Percentiles rank a stretch among this genome's conserved stretches.
Evolutionary conservation across 2,113 vertebrate species (phyloP).

Genomic region (Lipotes vexillifer): DNA sequence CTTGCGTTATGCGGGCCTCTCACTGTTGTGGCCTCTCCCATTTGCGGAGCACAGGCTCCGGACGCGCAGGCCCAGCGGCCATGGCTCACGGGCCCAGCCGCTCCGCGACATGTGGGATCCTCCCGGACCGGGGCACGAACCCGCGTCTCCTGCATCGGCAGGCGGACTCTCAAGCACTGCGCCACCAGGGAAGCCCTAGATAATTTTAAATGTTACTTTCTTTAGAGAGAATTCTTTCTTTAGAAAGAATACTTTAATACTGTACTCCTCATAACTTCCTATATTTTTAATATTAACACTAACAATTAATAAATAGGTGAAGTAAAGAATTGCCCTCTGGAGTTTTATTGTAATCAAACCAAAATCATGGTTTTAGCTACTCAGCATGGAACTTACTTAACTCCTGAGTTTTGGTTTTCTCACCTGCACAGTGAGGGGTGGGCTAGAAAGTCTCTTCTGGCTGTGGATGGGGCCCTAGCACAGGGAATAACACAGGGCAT

Average conservation of each 20-base stretch:
- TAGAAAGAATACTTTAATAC: background rate
- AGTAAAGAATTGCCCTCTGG: background rate
- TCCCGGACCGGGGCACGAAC: no score
- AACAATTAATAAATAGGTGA: background rate
- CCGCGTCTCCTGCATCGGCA: no score
- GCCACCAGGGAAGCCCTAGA: no score
- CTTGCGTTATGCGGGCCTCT: no score
- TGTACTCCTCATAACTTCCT: background rate
- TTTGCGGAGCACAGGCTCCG: no score
- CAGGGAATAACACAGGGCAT: rapidly evolving
- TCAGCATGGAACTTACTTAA: background rate
- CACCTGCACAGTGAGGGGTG: no score
- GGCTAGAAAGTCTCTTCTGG: background rate
- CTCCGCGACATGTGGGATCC: no score
- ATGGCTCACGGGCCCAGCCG: no score
- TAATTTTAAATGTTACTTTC: background rate
- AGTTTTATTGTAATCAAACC: background rate
- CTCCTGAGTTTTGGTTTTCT: background rate
- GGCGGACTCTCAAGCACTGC: no score
- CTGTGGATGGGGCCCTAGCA: background rate
- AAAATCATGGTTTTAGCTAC: background rate
- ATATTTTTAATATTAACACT: background rate
- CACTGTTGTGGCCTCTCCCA: no score
- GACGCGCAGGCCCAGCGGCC: no score
- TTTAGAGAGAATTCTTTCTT: background rate